phyloP scores from a whole-genome alignment of 2,888 invertebrate species.

The Apotomis capreana region DNA sequence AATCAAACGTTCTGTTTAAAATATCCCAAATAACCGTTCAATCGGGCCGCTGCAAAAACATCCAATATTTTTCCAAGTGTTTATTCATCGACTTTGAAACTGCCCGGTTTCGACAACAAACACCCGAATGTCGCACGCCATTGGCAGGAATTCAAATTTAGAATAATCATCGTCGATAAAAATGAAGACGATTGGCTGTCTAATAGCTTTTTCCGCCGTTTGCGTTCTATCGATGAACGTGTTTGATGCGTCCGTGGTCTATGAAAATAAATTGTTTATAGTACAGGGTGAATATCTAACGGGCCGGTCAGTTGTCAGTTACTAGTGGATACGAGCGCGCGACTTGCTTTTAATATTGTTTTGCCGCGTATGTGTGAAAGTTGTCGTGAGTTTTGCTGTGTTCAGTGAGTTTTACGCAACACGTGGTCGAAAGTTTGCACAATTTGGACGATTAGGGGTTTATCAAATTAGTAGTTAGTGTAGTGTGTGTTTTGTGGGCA shows the following conservation, averaged over 20 bases:
- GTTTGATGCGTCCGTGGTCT: slow-evolving; percentile 65
- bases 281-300: slow-evolving; percentile 68
- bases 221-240: slow-evolving; percentile 40
- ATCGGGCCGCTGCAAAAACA: slow-evolving; percentile 32
- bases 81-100: slow-evolving; percentile 38
- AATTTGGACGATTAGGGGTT: slow-evolving; percentile 62
- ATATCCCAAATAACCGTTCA: slow-evolving; percentile 26
- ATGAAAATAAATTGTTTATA: slow-evolving; percentile 79
- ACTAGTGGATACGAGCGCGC: slow-evolving; percentile 66
- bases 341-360: slow-evolving; percentile 62
- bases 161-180: slow-evolving; percentile 52
- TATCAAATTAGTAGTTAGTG: slow-evolving; percentile 48
- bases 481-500: slow-evolving; percentile 56
- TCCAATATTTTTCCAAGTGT: slow-evolving; percentile 38
- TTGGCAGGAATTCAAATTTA: slow-evolving; percentile 62
- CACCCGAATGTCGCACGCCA: slow-evolving; percentile 48
- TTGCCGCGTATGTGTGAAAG: slow-evolving; percentile 50
- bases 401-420: slow-evolving; percentile 57
- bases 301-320: slow-evolving; percentile 78
- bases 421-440: slow-evolving; percentile 71
- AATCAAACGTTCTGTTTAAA: slow-evolving; percentile 27
- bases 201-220: slow-evolving; percentile 40
- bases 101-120: slow-evolving; percentile 43
- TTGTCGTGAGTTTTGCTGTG: slow-evolving; percentile 42
- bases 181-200: slow-evolving; percentile 44